These are phyloP conservation scores for Rhea americana DNA, from an alignment of 2,113 vertebrate species.

Conservation along the genomic window DNA sequence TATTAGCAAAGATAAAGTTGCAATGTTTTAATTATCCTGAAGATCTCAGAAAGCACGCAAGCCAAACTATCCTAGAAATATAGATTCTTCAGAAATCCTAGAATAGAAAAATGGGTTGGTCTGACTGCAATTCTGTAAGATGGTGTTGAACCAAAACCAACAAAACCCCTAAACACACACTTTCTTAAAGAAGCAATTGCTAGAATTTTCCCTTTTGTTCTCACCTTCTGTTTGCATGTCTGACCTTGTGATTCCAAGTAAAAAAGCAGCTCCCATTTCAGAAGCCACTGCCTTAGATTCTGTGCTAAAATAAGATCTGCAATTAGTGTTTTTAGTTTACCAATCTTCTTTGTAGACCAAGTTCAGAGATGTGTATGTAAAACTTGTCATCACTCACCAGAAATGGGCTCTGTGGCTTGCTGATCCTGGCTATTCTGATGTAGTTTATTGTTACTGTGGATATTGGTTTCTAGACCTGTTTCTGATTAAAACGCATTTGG, in stretches of 20 bases:
- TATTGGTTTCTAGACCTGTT: neutral
- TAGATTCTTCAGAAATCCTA: neutral
- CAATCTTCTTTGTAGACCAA: neutral
- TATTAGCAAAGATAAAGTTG: neutral
- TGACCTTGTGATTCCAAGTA: neutral
- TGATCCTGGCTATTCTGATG: neutral
- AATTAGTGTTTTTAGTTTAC: neutral
- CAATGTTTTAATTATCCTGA: neutral
- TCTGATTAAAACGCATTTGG: neutral
- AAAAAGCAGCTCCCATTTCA: neutral
- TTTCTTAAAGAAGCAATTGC: neutral
- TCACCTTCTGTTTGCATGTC: neutral
- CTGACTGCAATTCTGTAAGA: neutral
- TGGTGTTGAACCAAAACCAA: rapidly evolving
- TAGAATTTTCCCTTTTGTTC: neutral
- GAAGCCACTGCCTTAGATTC: neutral
- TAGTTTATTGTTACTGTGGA: neutral
- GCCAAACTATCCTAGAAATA: neutral
- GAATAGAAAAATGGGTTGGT: neutral
- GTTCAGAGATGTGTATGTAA: neutral
- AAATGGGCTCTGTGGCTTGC: neutral
- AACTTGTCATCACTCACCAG: neutral
- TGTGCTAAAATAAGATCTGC: neutral
- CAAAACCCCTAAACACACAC: rapidly evolving
- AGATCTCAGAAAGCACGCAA: neutral